Evolutionary conservation across 2,797 vertebrate genomes (phyloP).

Genomic region (Cottoperca gobio): DNA sequence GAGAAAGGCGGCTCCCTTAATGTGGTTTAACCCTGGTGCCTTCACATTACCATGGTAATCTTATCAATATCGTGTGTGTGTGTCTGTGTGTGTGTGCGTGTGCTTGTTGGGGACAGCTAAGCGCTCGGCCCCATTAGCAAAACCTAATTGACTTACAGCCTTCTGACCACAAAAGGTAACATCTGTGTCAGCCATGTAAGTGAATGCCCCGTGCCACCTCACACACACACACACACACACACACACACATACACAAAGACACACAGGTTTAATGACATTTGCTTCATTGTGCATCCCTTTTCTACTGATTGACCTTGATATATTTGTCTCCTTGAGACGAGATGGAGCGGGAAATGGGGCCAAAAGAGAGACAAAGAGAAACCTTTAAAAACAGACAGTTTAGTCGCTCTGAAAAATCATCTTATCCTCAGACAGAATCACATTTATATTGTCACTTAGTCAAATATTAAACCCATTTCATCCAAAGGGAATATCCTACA

Average conservation of each 20-base stretch:
- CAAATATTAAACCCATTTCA: not conserved
- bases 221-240: conserved; percentile 12
- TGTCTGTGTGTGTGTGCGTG: conserved; percentile 33
- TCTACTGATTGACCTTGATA: conserved; percentile 73
- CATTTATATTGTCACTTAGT: not conserved
- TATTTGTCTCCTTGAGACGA: conserved; percentile 53
- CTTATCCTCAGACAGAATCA: no score
- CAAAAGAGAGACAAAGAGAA: not conserved
- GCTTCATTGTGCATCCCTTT: conserved; percentile 48
- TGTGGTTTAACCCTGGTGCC: conserved; percentile 61
- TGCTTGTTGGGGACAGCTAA: conserved; percentile 46
- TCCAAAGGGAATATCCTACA: not conserved
- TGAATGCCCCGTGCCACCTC: conserved; percentile 58
- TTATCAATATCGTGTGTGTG: conserved; percentile 60
- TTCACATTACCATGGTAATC: conserved; percentile 80
- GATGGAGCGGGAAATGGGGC: conserved; percentile 13
- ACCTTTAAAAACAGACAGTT: not conserved
- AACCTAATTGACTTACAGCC: conserved; percentile 79
- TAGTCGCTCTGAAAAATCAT: not conserved
- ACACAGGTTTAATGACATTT: conserved; percentile 48
- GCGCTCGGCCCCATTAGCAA: conserved; percentile 74
- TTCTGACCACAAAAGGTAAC: conserved; percentile 79
- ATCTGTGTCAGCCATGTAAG: conserved; percentile 78
- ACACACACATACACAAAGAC: conserved; percentile 12
- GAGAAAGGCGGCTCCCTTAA: conserved; percentile 61